Conservation (phyloP, 2,888 invertebrate genomes). For the Leucophora obtusa region DNA sequence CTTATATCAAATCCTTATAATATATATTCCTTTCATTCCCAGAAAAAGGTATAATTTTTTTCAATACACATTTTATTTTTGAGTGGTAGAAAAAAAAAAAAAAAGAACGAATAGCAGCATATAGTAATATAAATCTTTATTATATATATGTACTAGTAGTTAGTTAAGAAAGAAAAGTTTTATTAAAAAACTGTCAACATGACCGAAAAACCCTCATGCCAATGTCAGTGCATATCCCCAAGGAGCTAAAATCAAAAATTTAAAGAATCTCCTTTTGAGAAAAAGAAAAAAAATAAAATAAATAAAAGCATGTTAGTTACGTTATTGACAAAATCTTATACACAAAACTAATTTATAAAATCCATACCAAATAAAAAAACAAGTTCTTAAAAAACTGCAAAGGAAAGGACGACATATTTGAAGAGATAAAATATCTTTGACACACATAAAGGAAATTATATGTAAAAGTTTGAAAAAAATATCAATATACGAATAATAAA, state of each 20-base stretch:
- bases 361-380: conserved; percentile 36
- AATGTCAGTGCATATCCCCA: conserved; percentile 51
- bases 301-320: conserved; percentile 1
- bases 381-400: conserved; percentile 2
- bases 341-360: conserved; percentile 60
- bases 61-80: too few relatives aligned
- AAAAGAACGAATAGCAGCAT: too few relatives aligned
- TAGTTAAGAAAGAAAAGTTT: conserved; percentile 27
- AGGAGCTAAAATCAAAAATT: conserved; percentile 61
- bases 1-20: too few relatives aligned
- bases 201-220: conserved; percentile 30
- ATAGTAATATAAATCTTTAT: too few relatives aligned
- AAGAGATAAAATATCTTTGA: conserved; percentile 7
- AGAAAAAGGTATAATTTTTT: too few relatives aligned
- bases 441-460: conserved; percentile 8
- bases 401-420: conserved; percentile 8
- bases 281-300: too few relatives aligned
- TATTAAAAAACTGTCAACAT: conserved; percentile 64
- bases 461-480: neutral
- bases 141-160: too few relatives aligned
- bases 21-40: too few relatives aligned
- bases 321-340: conserved; percentile 55
- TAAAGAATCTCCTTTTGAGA: conserved; percentile 44
- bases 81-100: too few relatives aligned
- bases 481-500: neutral